These are phyloP conservation scores for Prolemur simus DNA, from an alignment of 2,113 vertebrate genomes.

Conservation along the genomic window DNA sequence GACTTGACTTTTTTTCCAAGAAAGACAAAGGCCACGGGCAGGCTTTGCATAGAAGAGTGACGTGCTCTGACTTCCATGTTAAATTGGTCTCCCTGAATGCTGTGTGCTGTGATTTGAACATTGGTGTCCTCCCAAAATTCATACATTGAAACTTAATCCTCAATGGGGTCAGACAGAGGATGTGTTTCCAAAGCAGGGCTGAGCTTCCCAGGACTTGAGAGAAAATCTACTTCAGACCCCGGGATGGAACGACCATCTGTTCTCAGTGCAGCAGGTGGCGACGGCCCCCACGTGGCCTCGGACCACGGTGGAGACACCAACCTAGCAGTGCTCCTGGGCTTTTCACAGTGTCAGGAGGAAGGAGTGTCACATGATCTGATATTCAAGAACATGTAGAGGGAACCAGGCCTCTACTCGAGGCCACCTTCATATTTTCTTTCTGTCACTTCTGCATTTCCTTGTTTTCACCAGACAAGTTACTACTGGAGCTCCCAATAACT, in stretches of 20 bases:
- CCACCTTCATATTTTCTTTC: background rate
- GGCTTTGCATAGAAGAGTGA: background rate
- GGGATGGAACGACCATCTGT: fast-evolving
- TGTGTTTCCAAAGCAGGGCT: background rate
- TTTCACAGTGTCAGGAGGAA: background rate
- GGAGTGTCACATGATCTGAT: fast-evolving
- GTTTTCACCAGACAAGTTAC: background rate
- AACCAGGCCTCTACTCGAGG: background rate
- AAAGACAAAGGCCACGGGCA: too few species aligned
- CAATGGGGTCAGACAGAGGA: background rate
- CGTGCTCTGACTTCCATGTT: background rate
- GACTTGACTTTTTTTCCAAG: background rate
- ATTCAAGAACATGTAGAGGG: too few species aligned
- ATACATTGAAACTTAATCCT: background rate
- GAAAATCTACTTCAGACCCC: too few species aligned
- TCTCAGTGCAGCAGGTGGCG: fast-evolving
- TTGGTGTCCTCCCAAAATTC: background rate
- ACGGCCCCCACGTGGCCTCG: fast-evolving
- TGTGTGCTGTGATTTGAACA: too few species aligned
- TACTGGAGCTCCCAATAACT: background rate
- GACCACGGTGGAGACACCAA: background rate
- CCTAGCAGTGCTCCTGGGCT: background rate
- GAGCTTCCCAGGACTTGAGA: background rate
- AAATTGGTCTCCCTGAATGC: background rate
- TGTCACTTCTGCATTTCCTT: background rate